Evolutionary conservation across 2,888 invertebrate genomes (phyloP), one percentile per base, ranked within the genome.

Genomic region (Himalopsyche anomala): DNA sequence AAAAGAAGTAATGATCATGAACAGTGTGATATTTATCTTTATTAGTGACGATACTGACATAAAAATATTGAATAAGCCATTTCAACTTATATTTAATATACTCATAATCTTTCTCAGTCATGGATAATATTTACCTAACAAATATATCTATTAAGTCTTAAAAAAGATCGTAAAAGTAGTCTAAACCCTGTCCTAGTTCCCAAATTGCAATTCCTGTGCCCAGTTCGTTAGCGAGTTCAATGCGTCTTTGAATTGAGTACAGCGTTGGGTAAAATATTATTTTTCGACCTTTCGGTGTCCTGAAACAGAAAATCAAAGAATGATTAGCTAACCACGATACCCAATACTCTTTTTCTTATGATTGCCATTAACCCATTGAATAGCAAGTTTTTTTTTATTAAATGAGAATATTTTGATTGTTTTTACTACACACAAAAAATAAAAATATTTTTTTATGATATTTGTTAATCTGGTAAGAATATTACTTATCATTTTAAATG

Each of bases 111-210:
- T 74, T 74, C 28, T 74, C 74, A 74, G 74, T 74, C 74, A 74
- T 36, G 51, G 51, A 51, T 51, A 51, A 51, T 5, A 12, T 51
- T 51, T 15, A 51, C 51, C 4, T 12, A 51, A 62, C 11, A 62
- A 56, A 19, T 62, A 62, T 0, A 62, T 19, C 19, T 62, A 19
- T 62, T 62, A 8, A 74, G 38, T 19, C 74, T 94, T 93, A 97
- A 89, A 97, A 93, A 87, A 97, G 93, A 93, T 99, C 98, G 91
- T 98, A 99, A 91, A 99, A 99, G 91, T 97, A 99, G 91, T 98
- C 96, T 28, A 99, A 92, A 38, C 99, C 99, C 92, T 99, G 99
- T 0, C 99, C 99, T n/a, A 98, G 92, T 91, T 99, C 99, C 99
- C 99, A 99, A 89, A 99, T 95, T 0, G 98, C 96, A 80, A 99